A percentile compares a stretch with the other conserved stretches of the same genome.
These are phyloP conservation scores for Drosophila nigrodunni DNA, from an alignment of 1,140 invertebrate genomes.

Conservation along the genomic window DNA sequence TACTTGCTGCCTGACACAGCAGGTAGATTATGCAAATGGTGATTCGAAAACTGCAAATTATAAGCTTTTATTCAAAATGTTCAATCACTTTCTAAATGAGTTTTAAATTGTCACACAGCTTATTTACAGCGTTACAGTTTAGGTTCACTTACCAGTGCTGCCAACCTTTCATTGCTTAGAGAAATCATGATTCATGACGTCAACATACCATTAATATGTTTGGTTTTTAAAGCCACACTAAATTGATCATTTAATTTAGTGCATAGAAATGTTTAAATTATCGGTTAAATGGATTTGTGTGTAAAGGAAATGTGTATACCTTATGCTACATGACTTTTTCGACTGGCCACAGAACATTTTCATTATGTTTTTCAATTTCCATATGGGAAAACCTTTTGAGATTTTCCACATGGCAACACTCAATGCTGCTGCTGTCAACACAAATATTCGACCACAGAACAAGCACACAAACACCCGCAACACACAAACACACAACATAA, in stretches of 20 bases:
- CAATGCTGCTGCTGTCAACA: constrained; percentile 43
- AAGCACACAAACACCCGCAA: constrained; percentile 38
- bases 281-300: constrained; percentile 6
- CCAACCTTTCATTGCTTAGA: too few relatives aligned
- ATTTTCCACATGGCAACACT: constrained; percentile 42
- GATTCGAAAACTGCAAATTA: too few relatives aligned
- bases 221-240: too few relatives aligned
- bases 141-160: too few relatives aligned
- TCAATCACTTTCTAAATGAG: too few relatives aligned
- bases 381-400: constrained; percentile 40
- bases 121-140: too few relatives aligned
- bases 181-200: too few relatives aligned
- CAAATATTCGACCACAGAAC: constrained; percentile 69
- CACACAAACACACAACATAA: constrained; percentile 24
- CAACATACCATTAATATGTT: too few relatives aligned
- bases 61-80: too few relatives aligned
- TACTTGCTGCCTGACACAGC: neutral
- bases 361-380: constrained; percentile 37
- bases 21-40: too few relatives aligned
- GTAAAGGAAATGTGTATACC: too few relatives aligned
- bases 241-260: neutral
- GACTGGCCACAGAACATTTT: constrained; percentile 45
- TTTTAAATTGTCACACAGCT: too few relatives aligned
- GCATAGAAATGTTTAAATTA: constrained; percentile 21
- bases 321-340: neutral